phyloP scores from a whole-genome alignment of 1,140 invertebrate genomes.

The Aphelenchoides fujianensis region DNA sequence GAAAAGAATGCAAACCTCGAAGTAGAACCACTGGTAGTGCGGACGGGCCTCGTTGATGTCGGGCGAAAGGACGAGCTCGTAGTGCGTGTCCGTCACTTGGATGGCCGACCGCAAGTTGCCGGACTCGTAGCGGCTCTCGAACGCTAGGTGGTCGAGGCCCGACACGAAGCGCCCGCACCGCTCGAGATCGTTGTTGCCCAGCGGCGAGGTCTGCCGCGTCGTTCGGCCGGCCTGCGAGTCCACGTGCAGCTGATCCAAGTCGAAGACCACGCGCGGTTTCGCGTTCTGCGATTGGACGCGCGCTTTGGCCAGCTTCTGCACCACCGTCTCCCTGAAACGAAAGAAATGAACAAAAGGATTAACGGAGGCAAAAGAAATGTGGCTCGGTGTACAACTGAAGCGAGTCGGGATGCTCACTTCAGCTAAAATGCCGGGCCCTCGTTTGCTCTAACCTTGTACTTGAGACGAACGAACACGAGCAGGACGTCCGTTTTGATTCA shows the following conservation, averaged over 20 bases:
- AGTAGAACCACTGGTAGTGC: conserved; percentile 88
- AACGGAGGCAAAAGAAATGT: conserved; percentile 6
- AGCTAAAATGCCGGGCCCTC: conserved; percentile 8
- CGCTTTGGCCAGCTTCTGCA: conserved; percentile 35
- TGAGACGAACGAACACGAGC: background rate
- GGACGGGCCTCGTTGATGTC: conserved; percentile 77
- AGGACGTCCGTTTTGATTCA: background rate
- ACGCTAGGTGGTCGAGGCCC: conserved; percentile 70
- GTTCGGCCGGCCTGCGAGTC: conserved; percentile 16
- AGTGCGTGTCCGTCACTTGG: conserved; percentile 79
- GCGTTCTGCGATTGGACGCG: conserved; percentile 15
- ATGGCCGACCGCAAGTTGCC: conserved; percentile 91
- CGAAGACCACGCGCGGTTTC: conserved; percentile 69
- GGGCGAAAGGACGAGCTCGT: conserved; percentile 86
- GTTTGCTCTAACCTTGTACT: conserved; percentile 12
- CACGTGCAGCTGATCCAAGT: conserved; percentile 69
- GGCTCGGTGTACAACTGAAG: background rate
- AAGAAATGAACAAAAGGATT: background rate
- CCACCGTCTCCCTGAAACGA: conserved; percentile 27
- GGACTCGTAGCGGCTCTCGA: conserved; percentile 92
- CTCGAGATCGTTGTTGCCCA: conserved; percentile 33
- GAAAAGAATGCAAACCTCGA: conserved; percentile 66
- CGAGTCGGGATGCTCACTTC: background rate
- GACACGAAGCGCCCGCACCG: conserved; percentile 63
- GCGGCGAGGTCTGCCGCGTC: background rate